phyloP scores from a whole-genome alignment of 1,140 invertebrate species.

The Drosophila nikananu region DNA sequence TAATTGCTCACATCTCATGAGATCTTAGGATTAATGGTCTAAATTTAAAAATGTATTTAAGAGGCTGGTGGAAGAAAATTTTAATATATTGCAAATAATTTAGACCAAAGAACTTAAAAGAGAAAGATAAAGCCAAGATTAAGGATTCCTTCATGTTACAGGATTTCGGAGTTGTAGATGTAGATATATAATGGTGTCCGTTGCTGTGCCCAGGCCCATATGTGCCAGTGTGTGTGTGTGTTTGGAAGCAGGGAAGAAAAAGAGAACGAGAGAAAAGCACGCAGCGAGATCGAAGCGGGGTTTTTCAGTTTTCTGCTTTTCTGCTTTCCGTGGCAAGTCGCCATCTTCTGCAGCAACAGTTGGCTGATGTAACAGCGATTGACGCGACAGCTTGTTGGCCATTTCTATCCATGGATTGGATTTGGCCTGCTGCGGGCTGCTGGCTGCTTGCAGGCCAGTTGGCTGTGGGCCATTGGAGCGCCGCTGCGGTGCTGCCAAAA shows the following conservation, averaged over 20 bases:
- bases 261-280: conserved; percentile 31
- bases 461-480: conserved; percentile 45
- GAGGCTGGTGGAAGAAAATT: background rate
- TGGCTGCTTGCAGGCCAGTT: conserved; percentile 36
- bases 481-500: conserved; percentile 51
- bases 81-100: background rate
- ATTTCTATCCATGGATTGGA: conserved; percentile 52
- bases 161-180: background rate
- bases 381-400: conserved; percentile 44
- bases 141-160: background rate
- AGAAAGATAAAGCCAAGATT: background rate
- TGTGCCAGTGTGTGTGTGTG: background rate
- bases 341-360: conserved; percentile 70
- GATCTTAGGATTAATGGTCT: background rate
- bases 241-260: conserved; percentile 19
- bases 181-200: background rate
- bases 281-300: conserved; percentile 35
- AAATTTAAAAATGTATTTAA: background rate
- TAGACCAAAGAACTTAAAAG: background rate
- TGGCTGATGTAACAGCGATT: conserved; percentile 68
- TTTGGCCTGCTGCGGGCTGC: conserved; percentile 51
- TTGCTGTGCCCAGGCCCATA: background rate
- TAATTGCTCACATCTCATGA: too few relatives aligned
- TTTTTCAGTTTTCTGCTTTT: conserved; percentile 28
- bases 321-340: conserved; percentile 56